Evolutionary conservation across 2,797 vertebrate genomes (phyloP).

Genomic region (Cuculus canorus): DNA sequence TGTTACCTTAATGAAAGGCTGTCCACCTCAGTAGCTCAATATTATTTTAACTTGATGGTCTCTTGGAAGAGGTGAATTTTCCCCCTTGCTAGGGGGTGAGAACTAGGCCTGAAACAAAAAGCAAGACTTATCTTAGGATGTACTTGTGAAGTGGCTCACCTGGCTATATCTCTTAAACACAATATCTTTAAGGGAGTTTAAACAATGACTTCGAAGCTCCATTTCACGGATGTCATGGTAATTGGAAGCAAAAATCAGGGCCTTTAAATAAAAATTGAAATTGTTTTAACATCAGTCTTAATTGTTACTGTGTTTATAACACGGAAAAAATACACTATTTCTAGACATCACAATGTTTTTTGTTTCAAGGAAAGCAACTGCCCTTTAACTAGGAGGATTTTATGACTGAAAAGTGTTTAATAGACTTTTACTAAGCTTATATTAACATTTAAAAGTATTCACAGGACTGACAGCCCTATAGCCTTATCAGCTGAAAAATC

Average conservation of each 20-base stretch:
- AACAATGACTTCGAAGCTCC: conserved; percentile 85
- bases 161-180: conserved; percentile 88
- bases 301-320: neutral
- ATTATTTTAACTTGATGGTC: conserved; percentile 11
- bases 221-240: conserved; percentile 84
- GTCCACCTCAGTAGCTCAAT: conserved; percentile 1
- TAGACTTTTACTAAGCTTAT: neutral
- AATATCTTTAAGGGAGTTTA: conserved; percentile 88
- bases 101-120: conserved; percentile 49
- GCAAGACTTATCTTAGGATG: conserved; percentile 2
- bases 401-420: neutral
- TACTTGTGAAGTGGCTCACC: conserved; percentile 73
- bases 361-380: neutral
- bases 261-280: conserved; percentile 79
- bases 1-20: conserved; percentile 38
- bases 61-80: conserved; percentile 19
- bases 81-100: conserved; percentile 3
- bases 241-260: conserved; percentile 82
- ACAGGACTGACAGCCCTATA: neutral
- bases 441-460: neutral
- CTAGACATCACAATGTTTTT: neutral
- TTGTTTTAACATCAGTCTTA: neutral
- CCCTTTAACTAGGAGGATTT: neutral
- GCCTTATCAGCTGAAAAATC: neutral
- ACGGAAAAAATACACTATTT: neutral